Percentiles rank a stretch among this genome's conserved stretches.
Conservation (phyloP, 2,888 invertebrate species). For the Rhamnusium bicolor region DNA sequence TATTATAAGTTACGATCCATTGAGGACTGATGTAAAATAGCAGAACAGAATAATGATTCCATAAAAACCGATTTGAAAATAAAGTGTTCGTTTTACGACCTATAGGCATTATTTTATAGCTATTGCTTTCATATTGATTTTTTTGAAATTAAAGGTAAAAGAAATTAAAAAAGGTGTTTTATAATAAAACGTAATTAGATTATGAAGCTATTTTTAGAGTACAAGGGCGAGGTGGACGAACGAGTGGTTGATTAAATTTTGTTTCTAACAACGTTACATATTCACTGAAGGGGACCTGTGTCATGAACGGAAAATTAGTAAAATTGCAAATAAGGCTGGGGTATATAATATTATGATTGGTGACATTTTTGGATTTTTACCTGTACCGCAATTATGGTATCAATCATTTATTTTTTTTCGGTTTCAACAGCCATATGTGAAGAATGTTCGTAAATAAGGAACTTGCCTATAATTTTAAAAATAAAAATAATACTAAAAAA, state of each 20-base stretch:
- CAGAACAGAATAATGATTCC: conserved; percentile 18
- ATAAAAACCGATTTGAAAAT: conserved; percentile 21
- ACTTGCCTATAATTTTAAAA: too few relatives aligned
- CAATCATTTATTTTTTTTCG: too few relatives aligned
- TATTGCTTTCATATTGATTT: conserved; percentile 6
- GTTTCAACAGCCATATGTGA: too few relatives aligned
- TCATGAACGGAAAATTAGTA: background rate
- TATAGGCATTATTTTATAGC: conserved; percentile 15
- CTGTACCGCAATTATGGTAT: too few relatives aligned
- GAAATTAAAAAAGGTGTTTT: background rate
- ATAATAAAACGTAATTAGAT: conserved; percentile 14
- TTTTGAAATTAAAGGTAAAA: background rate
- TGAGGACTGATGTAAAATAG: conserved; percentile 19
- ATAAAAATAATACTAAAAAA: too few relatives aligned
- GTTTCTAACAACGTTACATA: background rate
- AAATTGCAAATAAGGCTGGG: background rate
- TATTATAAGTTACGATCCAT: conserved; percentile 15
- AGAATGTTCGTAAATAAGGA: too few relatives aligned
- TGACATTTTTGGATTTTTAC: too few relatives aligned
- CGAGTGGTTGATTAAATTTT: background rate
- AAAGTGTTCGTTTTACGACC: conserved; percentile 6
- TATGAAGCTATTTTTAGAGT: conserved; percentile 1
- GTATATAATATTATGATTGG: background rate
- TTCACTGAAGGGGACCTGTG: background rate
- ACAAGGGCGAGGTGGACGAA: conserved; percentile 10